Percentiles rank a stretch among this genome's conserved stretches.
Evolutionary conservation across 2,113 vertebrate genomes (phyloP).

Genomic region (Phycodurus eques): DNA sequence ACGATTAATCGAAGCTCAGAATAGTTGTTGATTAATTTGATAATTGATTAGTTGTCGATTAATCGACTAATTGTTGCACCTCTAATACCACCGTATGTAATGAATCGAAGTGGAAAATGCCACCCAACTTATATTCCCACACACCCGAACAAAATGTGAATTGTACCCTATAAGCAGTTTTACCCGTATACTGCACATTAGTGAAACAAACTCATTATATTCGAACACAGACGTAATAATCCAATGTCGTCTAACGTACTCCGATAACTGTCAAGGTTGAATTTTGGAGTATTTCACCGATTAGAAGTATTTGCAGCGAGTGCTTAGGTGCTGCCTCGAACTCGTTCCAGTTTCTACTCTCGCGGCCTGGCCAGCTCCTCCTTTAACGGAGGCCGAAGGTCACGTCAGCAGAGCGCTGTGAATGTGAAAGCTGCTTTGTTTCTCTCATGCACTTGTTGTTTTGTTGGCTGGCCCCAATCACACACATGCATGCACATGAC

Average conservation of each 20-base stretch:
- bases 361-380: neutral
- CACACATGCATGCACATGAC: conserved; percentile 41
- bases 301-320: neutral
- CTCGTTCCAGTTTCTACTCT: conserved; percentile 6
- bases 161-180: too few relatives aligned
- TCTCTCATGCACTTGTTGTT: conserved; percentile 29
- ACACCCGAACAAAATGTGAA: too few relatives aligned
- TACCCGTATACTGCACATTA: too few relatives aligned
- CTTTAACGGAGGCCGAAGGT: conserved; percentile 41
- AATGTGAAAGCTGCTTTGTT: conserved; percentile 49
- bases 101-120: too few relatives aligned
- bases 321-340: neutral
- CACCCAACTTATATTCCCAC: too few relatives aligned
- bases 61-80: too few relatives aligned
- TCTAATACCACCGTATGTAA: too few relatives aligned
- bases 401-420: conserved; percentile 25
- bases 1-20: too few relatives aligned
- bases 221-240: neutral
- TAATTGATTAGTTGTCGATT: too few relatives aligned
- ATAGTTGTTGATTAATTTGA: too few relatives aligned
- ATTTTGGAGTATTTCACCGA: neutral
- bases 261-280: neutral
- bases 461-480: conserved; percentile 22
- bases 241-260: neutral
- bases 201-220: too few relatives aligned